These are phyloP conservation scores for Epinotia nisella DNA, from an alignment of 2,888 invertebrate species.

Conservation along the genomic window DNA sequence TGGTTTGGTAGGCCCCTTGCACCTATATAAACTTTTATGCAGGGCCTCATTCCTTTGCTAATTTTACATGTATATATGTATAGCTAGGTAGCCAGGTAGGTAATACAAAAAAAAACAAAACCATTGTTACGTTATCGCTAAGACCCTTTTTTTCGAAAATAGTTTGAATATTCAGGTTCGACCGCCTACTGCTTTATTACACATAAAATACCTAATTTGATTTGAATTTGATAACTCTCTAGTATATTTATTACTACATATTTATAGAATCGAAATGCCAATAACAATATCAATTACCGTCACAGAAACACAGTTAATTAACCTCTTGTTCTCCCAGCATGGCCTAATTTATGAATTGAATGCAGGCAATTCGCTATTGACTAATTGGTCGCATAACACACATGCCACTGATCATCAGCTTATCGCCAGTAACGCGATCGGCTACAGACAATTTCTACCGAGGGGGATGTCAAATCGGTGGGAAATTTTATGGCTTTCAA, in stretches of 20 bases:
- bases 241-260: background rate
- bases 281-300: background rate
- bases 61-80: no score
- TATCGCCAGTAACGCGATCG: constrained; percentile 68
- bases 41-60: no score
- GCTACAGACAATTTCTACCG: constrained; percentile 48
- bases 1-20: no score
- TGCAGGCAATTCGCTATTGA: constrained; percentile 59
- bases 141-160: no score
- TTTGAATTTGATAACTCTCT: no score
- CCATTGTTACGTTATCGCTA: no score
- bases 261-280: background rate
- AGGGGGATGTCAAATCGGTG: background rate
- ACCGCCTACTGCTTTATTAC: no score
- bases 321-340: constrained; percentile 38
- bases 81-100: no score
- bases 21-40: no score
- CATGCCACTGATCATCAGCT: constrained; percentile 62
- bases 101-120: no score
- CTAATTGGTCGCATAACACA: constrained; percentile 73
- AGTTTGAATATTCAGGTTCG: no score
- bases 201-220: no score
- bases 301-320: constrained; percentile 53
- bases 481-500: background rate
- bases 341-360: constrained; percentile 49